These are phyloP conservation scores for Nebria salina DNA, from an alignment of 2,888 invertebrate species.

Conservation along the genomic window DNA sequence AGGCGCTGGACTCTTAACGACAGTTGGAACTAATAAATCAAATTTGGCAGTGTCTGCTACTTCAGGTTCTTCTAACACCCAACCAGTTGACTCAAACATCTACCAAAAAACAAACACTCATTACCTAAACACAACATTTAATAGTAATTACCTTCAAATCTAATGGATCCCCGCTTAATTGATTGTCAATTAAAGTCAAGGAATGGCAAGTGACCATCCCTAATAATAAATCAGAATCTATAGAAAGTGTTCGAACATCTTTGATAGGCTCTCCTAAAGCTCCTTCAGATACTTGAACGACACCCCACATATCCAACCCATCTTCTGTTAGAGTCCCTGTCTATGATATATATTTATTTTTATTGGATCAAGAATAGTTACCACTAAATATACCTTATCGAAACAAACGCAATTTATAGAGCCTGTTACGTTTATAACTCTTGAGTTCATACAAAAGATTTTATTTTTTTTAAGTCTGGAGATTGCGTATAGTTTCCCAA, in stretches of 20 bases:
- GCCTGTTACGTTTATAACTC: constrained; percentile 93
- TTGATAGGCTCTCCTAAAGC: constrained; percentile 53
- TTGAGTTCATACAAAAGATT: constrained; percentile 91
- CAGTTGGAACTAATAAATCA: constrained; percentile 83
- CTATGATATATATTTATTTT: constrained; percentile 61
- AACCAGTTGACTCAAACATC: constrained; percentile 95
- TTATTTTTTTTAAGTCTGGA: constrained; percentile 77
- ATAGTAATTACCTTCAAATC: constrained; percentile 78
- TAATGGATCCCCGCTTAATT: constrained; percentile 90
- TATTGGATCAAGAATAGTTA: not conserved
- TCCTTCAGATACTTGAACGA: constrained; percentile 69
- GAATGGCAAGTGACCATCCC: constrained; percentile 96
- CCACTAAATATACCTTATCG: constrained; percentile 74
- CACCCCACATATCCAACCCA: constrained; percentile 95
- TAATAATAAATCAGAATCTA: constrained; percentile 58
- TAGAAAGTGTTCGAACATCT: constrained; percentile 51
- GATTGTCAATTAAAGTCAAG: constrained; percentile 85
- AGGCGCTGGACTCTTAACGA: constrained; percentile 70
- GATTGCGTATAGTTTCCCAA: constrained; percentile 93
- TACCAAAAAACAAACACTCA: constrained; percentile 57
- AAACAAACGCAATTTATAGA: constrained; percentile 90
- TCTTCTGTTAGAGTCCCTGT: constrained; percentile 97
- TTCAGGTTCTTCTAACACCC: constrained; percentile 86
- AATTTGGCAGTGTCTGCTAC: constrained; percentile 81
- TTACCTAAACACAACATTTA: not conserved